These are phyloP conservation scores for Esox lucius DNA, from an alignment of 2,797 vertebrate species.

Conservation along the genomic window DNA sequence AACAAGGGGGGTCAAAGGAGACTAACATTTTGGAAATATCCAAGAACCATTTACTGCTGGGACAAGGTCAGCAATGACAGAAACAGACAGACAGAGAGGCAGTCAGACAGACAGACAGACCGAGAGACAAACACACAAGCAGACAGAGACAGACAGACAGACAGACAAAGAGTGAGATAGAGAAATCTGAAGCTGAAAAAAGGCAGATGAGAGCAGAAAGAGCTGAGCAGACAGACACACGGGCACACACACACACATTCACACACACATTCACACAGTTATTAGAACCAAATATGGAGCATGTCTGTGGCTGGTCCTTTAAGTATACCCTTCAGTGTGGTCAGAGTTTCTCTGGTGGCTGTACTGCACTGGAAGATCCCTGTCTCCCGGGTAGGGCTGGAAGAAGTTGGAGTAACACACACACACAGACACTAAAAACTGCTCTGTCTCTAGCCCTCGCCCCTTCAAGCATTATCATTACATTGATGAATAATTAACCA, in stretches of 20 bases:
- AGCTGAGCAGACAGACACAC: slow-evolving; percentile 33
- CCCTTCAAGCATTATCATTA: slow-evolving; percentile 3
- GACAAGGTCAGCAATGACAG: slow-evolving; percentile 21
- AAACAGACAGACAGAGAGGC: not conserved
- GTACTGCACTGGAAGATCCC: slow-evolving; percentile 15
- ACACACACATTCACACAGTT: slow-evolving; percentile 14
- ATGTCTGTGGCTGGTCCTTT: slow-evolving; percentile 7
- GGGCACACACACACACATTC: slow-evolving; percentile 13
- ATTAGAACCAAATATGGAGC: slow-evolving; percentile 3
- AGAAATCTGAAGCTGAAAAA: slow-evolving; percentile 42
- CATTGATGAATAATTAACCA: slow-evolving; percentile 39
- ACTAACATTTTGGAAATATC: slow-evolving; percentile 49
- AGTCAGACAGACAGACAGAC: slow-evolving; percentile 33
- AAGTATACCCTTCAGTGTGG: slow-evolving; percentile 27
- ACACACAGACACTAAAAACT: not conserved
- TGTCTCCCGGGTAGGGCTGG: slow-evolving; percentile 6
- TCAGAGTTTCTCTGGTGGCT: slow-evolving; percentile 26
- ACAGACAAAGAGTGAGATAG: not conserved
- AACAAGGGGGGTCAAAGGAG: slow-evolving; percentile 28
- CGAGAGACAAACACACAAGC: not conserved
- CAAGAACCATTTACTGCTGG: not conserved
- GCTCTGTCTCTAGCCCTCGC: slow-evolving; percentile 16
- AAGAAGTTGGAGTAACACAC: slow-evolving; percentile 16
- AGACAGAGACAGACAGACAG: not conserved
- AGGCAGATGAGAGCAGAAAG: not conserved